A percentile compares a stretch with the other conserved stretches of the same genome.
phyloP scores from a whole-genome alignment of 2,113 vertebrate species.

The Chelonoidis abingdonii region DNA sequence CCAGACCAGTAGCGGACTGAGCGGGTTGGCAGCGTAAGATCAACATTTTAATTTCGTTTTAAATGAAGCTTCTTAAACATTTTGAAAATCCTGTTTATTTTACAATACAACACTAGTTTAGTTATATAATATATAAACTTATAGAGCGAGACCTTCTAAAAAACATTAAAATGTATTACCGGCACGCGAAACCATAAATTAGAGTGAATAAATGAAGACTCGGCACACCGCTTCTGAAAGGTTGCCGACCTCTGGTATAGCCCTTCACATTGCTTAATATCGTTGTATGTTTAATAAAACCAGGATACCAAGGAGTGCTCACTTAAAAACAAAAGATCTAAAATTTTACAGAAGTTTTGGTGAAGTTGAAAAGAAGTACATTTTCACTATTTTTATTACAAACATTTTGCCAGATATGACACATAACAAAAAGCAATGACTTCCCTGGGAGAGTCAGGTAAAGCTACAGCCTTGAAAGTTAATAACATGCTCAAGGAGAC shows the following conservation, averaged over 20 bases:
- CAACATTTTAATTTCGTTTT: no score
- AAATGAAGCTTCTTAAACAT: no score
- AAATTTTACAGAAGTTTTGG: fast-evolving
- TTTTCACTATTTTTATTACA: background rate
- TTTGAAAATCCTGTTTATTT: no score
- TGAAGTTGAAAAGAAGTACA: fast-evolving
- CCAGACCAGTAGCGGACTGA: no score
- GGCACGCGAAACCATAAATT: no score
- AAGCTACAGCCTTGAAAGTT: background rate
- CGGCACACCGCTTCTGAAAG: no score
- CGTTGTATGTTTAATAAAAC: background rate
- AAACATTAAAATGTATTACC: no score
- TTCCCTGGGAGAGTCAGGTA: background rate
- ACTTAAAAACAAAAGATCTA: background rate
- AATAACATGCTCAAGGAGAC: background rate
- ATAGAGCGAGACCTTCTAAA: no score
- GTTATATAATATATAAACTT: no score
- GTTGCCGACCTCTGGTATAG: background rate
- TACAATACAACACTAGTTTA: no score
- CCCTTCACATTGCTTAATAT: background rate
- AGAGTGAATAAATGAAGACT: no score
- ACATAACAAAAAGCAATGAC: background rate
- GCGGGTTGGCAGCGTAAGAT: no score
- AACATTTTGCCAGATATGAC: background rate
- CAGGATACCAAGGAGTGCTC: background rate